phyloP scores from a whole-genome alignment of 1,140 invertebrate species.

The Vanessa atalanta region DNA sequence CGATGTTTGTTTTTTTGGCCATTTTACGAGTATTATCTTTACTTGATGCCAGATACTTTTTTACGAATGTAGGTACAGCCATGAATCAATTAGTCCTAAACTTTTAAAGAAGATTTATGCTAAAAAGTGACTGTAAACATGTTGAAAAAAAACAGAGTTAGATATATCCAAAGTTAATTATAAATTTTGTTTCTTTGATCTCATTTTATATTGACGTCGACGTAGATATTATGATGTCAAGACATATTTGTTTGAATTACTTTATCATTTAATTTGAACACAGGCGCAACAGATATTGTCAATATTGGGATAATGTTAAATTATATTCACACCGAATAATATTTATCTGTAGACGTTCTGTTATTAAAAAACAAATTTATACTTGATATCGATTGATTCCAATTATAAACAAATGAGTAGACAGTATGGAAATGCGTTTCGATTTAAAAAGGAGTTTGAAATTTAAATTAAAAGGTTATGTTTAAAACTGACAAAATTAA shows the following conservation, averaged over 20 bases:
- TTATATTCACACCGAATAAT: neutral
- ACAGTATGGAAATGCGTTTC: neutral
- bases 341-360: neutral
- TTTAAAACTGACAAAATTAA: neutral
- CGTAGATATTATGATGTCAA: neutral
- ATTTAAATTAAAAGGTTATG: no score
- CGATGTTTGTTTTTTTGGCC: slow-evolving; percentile 3
- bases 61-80: no score
- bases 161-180: neutral
- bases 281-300: neutral
- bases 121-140: neutral
- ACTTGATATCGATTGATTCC: no score
- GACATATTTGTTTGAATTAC: neutral
- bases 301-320: neutral
- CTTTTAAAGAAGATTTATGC: neutral
- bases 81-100: slow-evolving; percentile 8
- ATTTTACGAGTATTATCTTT: slow-evolving; percentile 10
- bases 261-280: neutral
- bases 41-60: neutral
- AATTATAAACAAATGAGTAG: no score
- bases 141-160: neutral
- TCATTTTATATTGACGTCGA: slow-evolving; percentile 1
- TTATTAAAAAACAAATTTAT: no score
- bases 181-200: slow-evolving; percentile 20
- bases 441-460: no score